Evolutionary conservation across 1,140 invertebrate species (phyloP).

Genomic region (Ostrea denselamellosa): DNA sequence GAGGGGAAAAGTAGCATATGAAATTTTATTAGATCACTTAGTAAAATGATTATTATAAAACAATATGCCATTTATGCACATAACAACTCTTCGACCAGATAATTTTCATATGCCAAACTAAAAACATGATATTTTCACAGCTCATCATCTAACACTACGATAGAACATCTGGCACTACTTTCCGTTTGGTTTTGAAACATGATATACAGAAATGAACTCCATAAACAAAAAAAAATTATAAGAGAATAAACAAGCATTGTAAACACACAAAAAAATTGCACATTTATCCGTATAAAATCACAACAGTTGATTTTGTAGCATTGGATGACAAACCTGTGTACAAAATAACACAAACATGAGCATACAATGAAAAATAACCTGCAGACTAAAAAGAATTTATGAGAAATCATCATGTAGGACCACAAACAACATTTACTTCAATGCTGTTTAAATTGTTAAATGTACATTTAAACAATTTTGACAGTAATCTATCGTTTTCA

Average conservation of each 20-base stretch:
- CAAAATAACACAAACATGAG: neutral
- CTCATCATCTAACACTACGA: neutral
- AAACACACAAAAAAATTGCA: conserved; percentile 33
- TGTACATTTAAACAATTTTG: neutral
- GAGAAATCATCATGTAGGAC: neutral
- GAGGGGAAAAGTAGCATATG: neutral
- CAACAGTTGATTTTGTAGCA: conserved; percentile 32
- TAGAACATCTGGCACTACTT: neutral
- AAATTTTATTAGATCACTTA: conserved; percentile 3
- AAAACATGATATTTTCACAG: neutral
- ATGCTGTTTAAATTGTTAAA: conserved; percentile 14
- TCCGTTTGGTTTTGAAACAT: conserved; percentile 7
- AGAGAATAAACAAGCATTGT: conserved; percentile 22
- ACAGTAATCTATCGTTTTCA: neutral
- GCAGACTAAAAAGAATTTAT: conserved; percentile 3
- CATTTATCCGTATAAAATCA: conserved; percentile 21
- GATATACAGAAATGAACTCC: conserved; percentile 17
- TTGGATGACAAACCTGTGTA: conserved; percentile 24
- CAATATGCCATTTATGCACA: neutral
- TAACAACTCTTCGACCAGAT: neutral
- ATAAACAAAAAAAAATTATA: conserved; percentile 22
- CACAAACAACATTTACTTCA: conserved; percentile 10
- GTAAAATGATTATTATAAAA: conserved; percentile 14
- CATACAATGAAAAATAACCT: neutral
- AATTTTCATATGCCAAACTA: neutral